Evolutionary conservation across 2,888 invertebrate species (phyloP).

Genomic region (Drosophila tanythrix): DNA sequence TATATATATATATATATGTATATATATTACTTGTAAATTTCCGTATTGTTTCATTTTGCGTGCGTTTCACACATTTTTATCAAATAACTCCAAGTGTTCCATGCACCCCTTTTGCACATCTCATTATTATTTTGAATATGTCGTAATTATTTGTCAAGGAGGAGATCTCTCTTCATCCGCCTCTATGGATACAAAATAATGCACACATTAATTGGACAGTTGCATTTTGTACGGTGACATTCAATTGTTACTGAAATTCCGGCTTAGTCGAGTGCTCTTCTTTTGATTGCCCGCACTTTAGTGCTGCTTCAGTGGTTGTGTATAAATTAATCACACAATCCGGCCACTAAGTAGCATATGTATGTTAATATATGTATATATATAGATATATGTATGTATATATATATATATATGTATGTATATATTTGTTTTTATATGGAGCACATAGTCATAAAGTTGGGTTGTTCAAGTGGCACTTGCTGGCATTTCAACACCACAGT

Average conservation of each 20-base stretch:
- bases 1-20: not conserved
- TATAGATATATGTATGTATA: not conserved
- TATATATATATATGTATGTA: not conserved
- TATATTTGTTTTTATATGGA: conserved; percentile 20
- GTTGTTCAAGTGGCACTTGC: conserved; percentile 67
- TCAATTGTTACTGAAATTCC: not conserved
- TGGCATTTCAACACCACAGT: conserved; percentile 67
- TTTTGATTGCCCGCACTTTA: conserved; percentile 19
- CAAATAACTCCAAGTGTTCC: not conserved
- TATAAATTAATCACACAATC: conserved; percentile 30
- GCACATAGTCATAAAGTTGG: conserved; percentile 30
- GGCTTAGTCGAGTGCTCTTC: not conserved
- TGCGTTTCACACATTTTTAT: not conserved
- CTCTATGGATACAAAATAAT: not conserved
- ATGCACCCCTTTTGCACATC: not conserved
- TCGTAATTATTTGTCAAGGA: not conserved
- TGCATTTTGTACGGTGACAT: not conserved
- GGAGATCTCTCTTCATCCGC: not conserved
- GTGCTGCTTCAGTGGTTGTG: not conserved
- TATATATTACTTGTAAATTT: not conserved
- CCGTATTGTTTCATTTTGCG: not conserved
- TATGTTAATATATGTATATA: not conserved
- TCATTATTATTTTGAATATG: not conserved
- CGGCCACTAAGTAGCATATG: conserved; percentile 17
- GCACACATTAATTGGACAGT: not conserved